Base-by-base conservation (phyloP, 2,113 vertebrate species). In the Sceloporus tristichus region DNA sequence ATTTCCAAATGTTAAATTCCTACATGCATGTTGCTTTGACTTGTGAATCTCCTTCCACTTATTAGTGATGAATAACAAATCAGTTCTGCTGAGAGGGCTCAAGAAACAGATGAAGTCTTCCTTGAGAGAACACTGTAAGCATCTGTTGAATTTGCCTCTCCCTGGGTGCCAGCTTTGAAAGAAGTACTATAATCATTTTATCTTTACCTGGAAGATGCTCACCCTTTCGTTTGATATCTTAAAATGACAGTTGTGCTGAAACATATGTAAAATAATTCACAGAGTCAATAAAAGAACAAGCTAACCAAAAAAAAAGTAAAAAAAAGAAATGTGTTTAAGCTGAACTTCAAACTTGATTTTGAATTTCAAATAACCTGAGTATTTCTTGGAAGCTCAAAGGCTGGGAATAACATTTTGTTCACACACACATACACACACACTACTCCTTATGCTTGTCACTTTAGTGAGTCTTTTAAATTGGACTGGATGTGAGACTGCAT, bases 401-500 rank as follows among this genome's bases (percentile, higher is more conserved):
- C 74, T 65, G 38, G 65, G 65, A 9, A 48, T 13, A 91, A 71
- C 0, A 86, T 87, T 89, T 70, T 79, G 27, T 7, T 5, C 54
- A 3, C 48, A 86, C 59, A 13, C 3, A 10, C 59, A 13, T 13
- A 4, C 42, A 48, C 6, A 34, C 34, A 34, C 34, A 34, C 56
- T 59, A 62, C 13, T 62, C 59, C 79, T 88, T 53, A 11, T 0
- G 0, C 16, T 85, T 91, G 81, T 91, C 81, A 91, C 70, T 93
- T 90, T 53, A 76, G n/a, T 10, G 23, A 70, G 66, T 48, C 80
- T 87, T 88, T 90, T 80, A 90, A 94, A 94, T 89, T 88, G 66
- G 38, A 86, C 21, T 86, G 79, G 82, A 82, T 76, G 77, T 79
- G 89, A 85, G 42, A 53, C 16, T 40, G 2, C 0, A 87, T 27